A percentile compares a stretch with the other conserved stretches of the same genome.
These are phyloP conservation scores for Aldabrachelys gigantea DNA, from an alignment of 2,113 vertebrate genomes.

Conservation along the genomic window DNA sequence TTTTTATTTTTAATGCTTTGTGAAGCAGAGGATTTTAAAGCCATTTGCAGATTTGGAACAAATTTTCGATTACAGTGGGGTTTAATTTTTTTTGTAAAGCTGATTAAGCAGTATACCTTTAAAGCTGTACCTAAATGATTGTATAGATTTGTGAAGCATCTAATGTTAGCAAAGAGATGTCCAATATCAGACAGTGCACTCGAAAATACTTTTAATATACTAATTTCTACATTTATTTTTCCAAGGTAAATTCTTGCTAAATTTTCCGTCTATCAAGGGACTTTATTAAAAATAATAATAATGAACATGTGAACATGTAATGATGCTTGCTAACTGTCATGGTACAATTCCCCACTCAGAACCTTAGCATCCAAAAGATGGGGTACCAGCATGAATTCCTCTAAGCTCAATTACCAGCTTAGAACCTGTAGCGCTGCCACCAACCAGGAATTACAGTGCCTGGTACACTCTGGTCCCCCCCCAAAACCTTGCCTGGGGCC, in stretches of 20 bases:
- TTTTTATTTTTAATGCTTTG: neutral
- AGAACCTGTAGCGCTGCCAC: no score
- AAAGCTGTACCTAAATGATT: neutral
- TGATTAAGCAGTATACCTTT: neutral
- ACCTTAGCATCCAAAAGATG: no score
- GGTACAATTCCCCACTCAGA: no score
- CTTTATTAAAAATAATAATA: no score
- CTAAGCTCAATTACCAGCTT: no score
- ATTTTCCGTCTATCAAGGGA: neutral
- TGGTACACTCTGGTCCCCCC: no score
- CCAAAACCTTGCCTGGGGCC: no score
- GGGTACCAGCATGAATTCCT: no score
- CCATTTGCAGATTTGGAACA: slow-evolving; percentile 8
- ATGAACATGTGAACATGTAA: neutral
- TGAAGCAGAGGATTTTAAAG: slow-evolving; percentile 18
- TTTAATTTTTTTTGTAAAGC: slow-evolving; percentile 20
- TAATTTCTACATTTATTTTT: neutral
- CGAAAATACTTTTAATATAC: neutral
- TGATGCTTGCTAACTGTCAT: neutral
- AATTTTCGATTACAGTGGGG: neutral
- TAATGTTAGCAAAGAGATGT: neutral
- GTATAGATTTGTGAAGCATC: neutral
- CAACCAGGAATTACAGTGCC: no score
- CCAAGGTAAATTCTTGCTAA: neutral
- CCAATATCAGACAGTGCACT: neutral